A percentile compares a stretch with the other conserved stretches of the same genome.
Conservation (phyloP, 2,888 invertebrate genomes). For the Thymelicus sylvestris region DNA sequence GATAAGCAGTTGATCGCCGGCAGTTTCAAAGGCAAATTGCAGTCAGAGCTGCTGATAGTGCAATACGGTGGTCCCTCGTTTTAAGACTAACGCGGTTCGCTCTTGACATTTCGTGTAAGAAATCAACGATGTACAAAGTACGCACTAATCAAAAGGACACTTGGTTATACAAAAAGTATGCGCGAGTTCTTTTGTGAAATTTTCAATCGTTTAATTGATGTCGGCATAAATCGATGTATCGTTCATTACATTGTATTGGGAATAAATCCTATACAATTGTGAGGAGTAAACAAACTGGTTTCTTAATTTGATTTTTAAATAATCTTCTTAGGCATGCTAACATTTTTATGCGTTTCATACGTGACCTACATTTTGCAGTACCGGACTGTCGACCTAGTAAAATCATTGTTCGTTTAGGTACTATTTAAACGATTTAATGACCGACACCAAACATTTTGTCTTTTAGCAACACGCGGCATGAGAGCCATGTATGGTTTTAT, state of each 20-base stretch:
- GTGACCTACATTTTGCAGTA: no score
- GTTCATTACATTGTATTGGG: not conserved
- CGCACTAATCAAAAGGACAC: constrained; percentile 36
- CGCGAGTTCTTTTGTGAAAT: constrained; percentile 2
- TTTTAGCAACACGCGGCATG: no score
- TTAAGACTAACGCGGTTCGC: constrained; percentile 19
- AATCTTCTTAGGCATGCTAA: no score
- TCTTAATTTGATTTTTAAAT: no score
- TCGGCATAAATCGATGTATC: constrained; percentile 1
- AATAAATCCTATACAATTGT: no score
- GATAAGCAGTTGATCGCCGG: constrained; percentile 76
- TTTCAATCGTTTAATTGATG: constrained; percentile 13
- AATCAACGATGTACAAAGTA: constrained; percentile 36
- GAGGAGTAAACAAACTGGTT: no score
- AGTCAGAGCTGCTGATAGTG: constrained; percentile 60
- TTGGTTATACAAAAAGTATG: constrained; percentile 11
- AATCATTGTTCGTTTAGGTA: no score
- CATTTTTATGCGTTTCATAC: no score
- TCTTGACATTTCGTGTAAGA: constrained; percentile 30
- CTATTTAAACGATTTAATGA: no score
- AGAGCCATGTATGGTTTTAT: no score
- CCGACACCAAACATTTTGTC: no score
- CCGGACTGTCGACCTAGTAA: no score
- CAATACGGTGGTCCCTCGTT: constrained; percentile 59
- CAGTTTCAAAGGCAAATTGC: constrained; percentile 82